Evolutionary conservation across 64 coral and sea anemone species (phyloP).

Genomic region (Orbicella faveolata): DNA sequence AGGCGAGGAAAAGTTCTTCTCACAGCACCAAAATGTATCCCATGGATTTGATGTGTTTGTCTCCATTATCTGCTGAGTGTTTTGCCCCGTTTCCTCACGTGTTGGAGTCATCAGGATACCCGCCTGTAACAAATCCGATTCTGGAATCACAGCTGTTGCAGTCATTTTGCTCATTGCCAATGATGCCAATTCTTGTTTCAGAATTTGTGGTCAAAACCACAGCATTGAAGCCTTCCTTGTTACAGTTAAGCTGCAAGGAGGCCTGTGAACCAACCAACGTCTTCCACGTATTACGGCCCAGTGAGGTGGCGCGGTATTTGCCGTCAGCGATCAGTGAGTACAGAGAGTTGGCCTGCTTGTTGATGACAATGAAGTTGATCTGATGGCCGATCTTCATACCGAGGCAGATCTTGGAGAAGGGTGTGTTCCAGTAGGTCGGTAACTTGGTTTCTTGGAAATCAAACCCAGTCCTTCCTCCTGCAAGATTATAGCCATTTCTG

Average conservation of each 20-base stretch:
- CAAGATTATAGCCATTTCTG: neutral
- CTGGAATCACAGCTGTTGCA: constrained; percentile 23
- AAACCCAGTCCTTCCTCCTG: neutral
- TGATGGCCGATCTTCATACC: too few species aligned
- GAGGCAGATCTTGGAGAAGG: too few species aligned
- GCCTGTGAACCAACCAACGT: too few species aligned
- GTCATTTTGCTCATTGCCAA: constrained; percentile 10
- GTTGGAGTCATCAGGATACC: neutral
- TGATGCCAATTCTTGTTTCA: constrained; percentile 31
- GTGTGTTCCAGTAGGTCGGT: too few species aligned
- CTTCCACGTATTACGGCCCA: too few species aligned
- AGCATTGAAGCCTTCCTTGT: neutral
- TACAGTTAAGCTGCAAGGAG: neutral
- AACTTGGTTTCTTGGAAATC: too few species aligned
- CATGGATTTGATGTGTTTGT: constrained; percentile 9
- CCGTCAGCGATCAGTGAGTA: too few species aligned
- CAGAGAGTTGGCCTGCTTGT: too few species aligned
- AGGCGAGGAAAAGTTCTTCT: neutral
- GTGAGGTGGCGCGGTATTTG: too few species aligned
- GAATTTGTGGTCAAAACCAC: neutral
- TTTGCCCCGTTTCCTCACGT: constrained; percentile 10
- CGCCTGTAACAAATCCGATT: constrained; percentile 30
- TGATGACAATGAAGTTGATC: too few species aligned
- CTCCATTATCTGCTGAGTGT: constrained; percentile 3
- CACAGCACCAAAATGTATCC: constrained; percentile 53